Base-by-base conservation (phyloP, 2,113 vertebrate species). In the Synchiropus splendidus region DNA sequence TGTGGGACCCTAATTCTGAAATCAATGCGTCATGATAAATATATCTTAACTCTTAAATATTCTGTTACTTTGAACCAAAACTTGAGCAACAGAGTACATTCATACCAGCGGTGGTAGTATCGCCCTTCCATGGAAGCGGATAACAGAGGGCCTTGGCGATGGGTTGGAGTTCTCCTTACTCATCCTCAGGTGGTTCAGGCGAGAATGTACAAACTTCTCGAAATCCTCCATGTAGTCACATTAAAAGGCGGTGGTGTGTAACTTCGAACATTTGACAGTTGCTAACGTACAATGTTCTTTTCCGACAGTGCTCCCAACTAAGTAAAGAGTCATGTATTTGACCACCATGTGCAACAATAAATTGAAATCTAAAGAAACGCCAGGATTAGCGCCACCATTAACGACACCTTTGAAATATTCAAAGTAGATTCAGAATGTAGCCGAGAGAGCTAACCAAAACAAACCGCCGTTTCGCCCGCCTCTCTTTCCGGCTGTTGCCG, bases 41-140 rank as follows among this genome's bases (percentile, higher is more conserved):
- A n/a, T n/a, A n/a, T n/a, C n/a, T n/a, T n/a, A n/a, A n/a, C n/a
- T n/a, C n/a, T n/a, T n/a, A n/a, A n/a, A n/a, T n/a, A n/a, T n/a
- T n/a, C n/a, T n/a, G n/a, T n/a, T n/a, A n/a, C n/a, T n/a, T n/a
- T n/a, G n/a, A n/a, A n/a, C n/a, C n/a, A n/a, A 27, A 4, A 27
- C 21, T 4, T 27, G 4, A 27, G 21, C 21, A 5, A 27, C 21
- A 27, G 4, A 8, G 4, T 27, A 27, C 16, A 11, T 4, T 43
- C 42, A 8, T 71, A 84, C 82, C 80, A 79, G 44, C 1, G 80
- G 74, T 35, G 79, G 74, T 1, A 84, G 82, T 37, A 83, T 66
- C 31, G 70, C 30, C 10, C 18, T 37, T 27, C 80, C 80, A 50
- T 70, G 15, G 61, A 83, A 72, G 40, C 57, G 38, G 43, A 84